Conservation (phyloP, 2,797 vertebrate species). For the Ptychobarbus kaznakovi region DNA sequence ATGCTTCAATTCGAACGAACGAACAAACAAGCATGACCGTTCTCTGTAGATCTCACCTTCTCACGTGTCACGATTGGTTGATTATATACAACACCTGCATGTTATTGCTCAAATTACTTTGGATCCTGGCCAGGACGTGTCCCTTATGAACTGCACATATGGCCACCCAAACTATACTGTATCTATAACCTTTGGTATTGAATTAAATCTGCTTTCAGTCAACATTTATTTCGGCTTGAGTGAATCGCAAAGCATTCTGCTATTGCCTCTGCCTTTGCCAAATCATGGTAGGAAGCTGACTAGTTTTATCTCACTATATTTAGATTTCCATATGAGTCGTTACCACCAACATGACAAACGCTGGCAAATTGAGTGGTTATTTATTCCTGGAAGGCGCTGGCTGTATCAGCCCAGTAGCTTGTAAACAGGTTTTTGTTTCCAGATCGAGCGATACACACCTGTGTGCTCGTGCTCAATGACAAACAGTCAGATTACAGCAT, state of each 20-base stretch:
- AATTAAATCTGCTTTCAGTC: not conserved
- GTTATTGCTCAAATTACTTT: no score
- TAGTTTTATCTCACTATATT: not conserved
- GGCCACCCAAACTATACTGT: no score
- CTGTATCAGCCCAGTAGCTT: not conserved
- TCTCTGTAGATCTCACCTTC: no score
- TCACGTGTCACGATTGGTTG: no score
- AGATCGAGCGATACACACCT: slow-evolving; percentile 10
- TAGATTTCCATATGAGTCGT: not conserved
- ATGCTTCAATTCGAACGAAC: no score
- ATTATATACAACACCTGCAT: no score
- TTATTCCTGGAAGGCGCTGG: not conserved
- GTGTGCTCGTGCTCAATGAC: not conserved
- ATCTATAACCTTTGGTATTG: not conserved
- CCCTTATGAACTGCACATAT: no score
- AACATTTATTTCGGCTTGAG: not conserved
- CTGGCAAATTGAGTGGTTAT: not conserved
- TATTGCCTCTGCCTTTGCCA: not conserved
- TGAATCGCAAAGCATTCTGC: not conserved
- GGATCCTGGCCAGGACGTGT: no score
- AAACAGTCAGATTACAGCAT: not conserved
- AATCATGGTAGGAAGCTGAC: not conserved
- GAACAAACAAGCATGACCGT: no score
- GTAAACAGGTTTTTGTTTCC: not conserved
- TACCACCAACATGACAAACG: not conserved